Base-by-base conservation (phyloP, 2,113 vertebrate species). In the Cryptomyrus ogoouensis region DNA sequence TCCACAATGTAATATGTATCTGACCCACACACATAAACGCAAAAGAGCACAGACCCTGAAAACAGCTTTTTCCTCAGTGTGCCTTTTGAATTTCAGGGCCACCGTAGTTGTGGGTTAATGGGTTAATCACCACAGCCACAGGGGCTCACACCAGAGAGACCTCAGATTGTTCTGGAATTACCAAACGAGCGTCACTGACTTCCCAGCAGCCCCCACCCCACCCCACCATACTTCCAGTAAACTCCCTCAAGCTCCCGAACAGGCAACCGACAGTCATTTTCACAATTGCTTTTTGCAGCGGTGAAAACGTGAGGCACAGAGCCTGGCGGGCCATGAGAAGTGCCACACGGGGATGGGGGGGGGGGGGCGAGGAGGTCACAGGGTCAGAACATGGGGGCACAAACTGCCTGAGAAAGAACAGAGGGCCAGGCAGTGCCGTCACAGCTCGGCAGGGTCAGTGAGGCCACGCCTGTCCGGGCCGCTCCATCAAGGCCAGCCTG, bases 121-220 rank as follows among this genome's bases (percentile, higher is more conserved):
- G 24, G 24, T n/a, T 66, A 10, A 66, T 66, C 24, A n/a, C 24
- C 58, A 66, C 58, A 66, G n/a, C 58, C 58, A 4, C 7, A 83
- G 24, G 10, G 49, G 7, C 47, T 87, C 27, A 5, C 85, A 87
- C 89, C n/a, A 24, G n/a, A 46, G 52, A 50, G 70, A 42, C 44
- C 56, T 83, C 39, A 42, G 90, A 88, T 70, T 70, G 50, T 88
- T 74, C 89, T 24, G 52, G 89, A 74, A 89, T 91, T 27, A 88
- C 46, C 62, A 50, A 66, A 86, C 4, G 17, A 83, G 90, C 74
- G 74, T 87, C 89, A 58, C 88, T 89, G 90, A 89, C 90, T 92
- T 91, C 83, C 90, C 89, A 74, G 90, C 56, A 91, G 89, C 88
- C 87, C 52, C 74, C 87, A 0, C 44, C 50, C 83, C 90, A 83